Evolutionary conservation across 2,113 vertebrate genomes (phyloP).

Genomic region (Menidia beryllina): DNA sequence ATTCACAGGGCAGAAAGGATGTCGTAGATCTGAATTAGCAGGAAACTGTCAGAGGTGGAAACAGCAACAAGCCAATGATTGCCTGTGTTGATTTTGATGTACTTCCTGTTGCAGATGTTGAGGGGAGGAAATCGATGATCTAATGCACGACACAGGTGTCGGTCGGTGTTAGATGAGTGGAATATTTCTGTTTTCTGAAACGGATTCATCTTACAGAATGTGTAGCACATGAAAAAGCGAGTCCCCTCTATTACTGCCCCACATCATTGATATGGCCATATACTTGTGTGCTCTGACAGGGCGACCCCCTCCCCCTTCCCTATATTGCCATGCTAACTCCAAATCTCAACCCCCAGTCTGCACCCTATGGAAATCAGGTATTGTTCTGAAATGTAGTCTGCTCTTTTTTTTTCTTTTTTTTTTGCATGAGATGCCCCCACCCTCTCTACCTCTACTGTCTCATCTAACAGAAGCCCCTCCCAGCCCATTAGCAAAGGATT

Average conservation of each 20-base stretch:
- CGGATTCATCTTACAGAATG: constrained; percentile 3
- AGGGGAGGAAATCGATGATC: constrained; percentile 20
- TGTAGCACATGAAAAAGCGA: constrained; percentile 21
- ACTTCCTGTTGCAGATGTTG: constrained; percentile 38
- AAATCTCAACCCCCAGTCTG: constrained; percentile 55
- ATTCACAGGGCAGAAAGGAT: constrained; percentile 45
- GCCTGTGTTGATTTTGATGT: constrained; percentile 41
- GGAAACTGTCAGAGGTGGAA: constrained; percentile 45
- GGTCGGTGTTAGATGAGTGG: constrained; percentile 4
- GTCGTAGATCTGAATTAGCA: constrained; percentile 68
- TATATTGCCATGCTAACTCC: constrained; percentile 45
- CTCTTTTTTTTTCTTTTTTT: constrained; percentile 41
- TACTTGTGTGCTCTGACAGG: constrained; percentile 27
- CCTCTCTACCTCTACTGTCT: constrained; percentile 27
- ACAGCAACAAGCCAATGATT: constrained; percentile 35
- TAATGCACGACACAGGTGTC: constrained; percentile 29
- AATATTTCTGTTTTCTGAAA: not conserved
- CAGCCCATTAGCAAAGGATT: constrained; percentile 77
- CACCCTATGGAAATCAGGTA: constrained; percentile 74
- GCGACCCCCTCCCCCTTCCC: constrained; percentile 61
- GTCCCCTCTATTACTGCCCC: constrained; percentile 3
- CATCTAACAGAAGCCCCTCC: constrained; percentile 63
- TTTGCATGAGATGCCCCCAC: constrained; percentile 49
- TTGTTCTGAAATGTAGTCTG: constrained; percentile 68
- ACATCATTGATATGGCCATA: constrained; percentile 45